A percentile compares a stretch with the other conserved stretches of the same genome.
Evolutionary conservation across 2,797 vertebrate species (phyloP).

Genomic region (Gila robusta): DNA sequence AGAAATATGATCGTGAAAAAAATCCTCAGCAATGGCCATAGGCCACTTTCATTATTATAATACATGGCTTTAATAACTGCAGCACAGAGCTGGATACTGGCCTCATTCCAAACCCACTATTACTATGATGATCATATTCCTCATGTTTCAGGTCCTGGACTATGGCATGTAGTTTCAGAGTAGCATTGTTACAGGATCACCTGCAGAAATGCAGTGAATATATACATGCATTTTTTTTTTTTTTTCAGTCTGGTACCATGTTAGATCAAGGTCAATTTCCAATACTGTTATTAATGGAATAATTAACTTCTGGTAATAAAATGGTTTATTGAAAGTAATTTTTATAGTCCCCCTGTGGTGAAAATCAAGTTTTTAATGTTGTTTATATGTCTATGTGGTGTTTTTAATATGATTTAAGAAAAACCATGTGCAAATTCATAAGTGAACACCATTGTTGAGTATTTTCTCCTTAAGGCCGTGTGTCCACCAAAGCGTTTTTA

Average conservation of each 20-base stretch:
- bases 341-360: neutral
- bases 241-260: no score
- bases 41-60: conserved; percentile 18
- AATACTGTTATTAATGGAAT: neutral
- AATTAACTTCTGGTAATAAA: neutral
- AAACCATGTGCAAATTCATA: no score
- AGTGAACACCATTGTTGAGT: no score
- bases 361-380: no score
- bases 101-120: conserved; percentile 24
- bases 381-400: no score
- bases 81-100: neutral
- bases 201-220: neutral
- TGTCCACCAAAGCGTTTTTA: no score
- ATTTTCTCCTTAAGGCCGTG: no score
- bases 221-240: neutral
- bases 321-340: neutral
- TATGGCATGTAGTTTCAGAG: conserved; percentile 25
- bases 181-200: neutral
- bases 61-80: neutral
- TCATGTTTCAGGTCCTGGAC: conserved; percentile 66
- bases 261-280: neutral
- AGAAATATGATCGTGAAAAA: neutral
- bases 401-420: no score
- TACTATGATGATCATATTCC: conserved; percentile 66
- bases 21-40: neutral